A percentile compares a stretch with the other conserved stretches of the same genome.
phyloP scores from a whole-genome alignment of 1,140 invertebrate genomes.

The Pseudomyrmex concolor region DNA sequence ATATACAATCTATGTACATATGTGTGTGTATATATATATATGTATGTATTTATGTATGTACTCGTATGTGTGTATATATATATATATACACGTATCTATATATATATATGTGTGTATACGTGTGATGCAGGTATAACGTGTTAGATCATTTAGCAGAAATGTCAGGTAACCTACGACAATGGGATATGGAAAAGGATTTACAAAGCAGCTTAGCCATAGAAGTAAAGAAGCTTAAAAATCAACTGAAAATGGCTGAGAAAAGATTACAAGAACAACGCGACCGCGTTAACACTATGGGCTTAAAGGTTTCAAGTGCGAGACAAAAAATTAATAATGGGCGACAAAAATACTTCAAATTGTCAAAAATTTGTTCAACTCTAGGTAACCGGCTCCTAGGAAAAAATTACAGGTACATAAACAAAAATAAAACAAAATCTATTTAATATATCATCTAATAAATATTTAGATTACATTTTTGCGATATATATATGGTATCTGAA shows the following conservation, averaged over 20 bases:
- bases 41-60: too few relatives aligned
- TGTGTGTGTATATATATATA: too few relatives aligned
- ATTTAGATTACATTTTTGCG: too few relatives aligned
- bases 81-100: too few relatives aligned
- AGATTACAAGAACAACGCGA: slow-evolving; percentile 77
- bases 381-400: slow-evolving; percentile 78
- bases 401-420: slow-evolving; percentile 83
- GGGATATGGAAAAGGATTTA: slow-evolving; percentile 79
- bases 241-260: slow-evolving; percentile 78
- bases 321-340: slow-evolving; percentile 78
- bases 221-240: slow-evolving; percentile 76
- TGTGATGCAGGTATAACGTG: slow-evolving; percentile 75
- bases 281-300: slow-evolving; percentile 75
- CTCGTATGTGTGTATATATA: too few relatives aligned
- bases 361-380: slow-evolving; percentile 79
- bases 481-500: too few relatives aligned
- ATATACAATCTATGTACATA: too few relatives aligned
- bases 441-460: not conserved
- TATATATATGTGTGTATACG: not conserved
- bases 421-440: slow-evolving; percentile 66
- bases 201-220: slow-evolving; percentile 75
- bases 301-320: slow-evolving; percentile 76
- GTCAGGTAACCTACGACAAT: slow-evolving; percentile 78
- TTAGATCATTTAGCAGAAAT: slow-evolving; percentile 80
- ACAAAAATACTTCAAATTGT: slow-evolving; percentile 79